Conservation (phyloP, 2,797 vertebrate species). For the Carcharodon carcharias region DNA sequence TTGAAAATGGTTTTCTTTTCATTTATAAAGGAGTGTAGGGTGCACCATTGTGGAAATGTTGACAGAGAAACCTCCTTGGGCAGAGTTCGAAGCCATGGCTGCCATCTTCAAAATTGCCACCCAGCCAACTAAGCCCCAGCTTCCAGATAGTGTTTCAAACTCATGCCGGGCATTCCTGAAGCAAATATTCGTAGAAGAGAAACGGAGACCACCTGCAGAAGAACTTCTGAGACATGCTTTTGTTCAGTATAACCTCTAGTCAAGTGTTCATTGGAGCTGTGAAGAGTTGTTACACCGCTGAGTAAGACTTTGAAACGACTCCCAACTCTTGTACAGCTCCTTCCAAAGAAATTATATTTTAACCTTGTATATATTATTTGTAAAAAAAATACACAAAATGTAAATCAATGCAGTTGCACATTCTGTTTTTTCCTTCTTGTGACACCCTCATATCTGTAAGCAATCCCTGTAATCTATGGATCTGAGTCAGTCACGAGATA, state of each 20-base stretch:
- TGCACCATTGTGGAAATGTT: constrained; percentile 91
- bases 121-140: constrained; percentile 79
- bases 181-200: constrained; percentile 84
- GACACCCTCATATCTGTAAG: neutral
- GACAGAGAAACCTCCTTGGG: constrained; percentile 87
- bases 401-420: neutral
- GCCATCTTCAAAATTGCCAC: constrained; percentile 92
- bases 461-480: neutral
- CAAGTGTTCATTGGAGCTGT: neutral
- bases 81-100: constrained; percentile 87
- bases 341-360: neutral
- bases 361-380: neutral
- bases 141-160: constrained; percentile 72
- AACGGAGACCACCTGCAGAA: constrained; percentile 78
- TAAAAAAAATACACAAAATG: neutral
- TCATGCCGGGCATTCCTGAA: constrained; percentile 76
- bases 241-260: constrained; percentile 72
- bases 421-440: neutral
- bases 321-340: neutral
- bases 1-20: neutral
- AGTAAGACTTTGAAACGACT: neutral
- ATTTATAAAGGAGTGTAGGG: constrained; percentile 70
- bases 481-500: neutral
- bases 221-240: constrained; percentile 76
- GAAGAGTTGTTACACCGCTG: neutral